Base-by-base conservation (phyloP, 2,797 vertebrate genomes). In the Spheniscus humboldti region DNA sequence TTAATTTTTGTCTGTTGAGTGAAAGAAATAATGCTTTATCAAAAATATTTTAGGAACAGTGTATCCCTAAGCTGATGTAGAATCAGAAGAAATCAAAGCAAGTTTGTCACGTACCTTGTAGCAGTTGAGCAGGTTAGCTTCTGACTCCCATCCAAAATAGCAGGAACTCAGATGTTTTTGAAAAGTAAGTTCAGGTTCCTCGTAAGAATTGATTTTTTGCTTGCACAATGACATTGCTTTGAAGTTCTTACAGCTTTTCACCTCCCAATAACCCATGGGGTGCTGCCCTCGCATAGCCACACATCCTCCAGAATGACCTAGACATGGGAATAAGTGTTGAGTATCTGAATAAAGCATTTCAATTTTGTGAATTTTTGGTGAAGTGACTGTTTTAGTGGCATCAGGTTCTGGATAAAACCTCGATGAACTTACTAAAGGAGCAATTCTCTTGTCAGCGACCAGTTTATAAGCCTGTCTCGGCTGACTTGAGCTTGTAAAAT, bases 201-300 rank as follows among this genome's bases (percentile, higher is more conserved):
- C 92, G 20, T 91, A 95, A 72, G 96, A 97, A 94, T 93, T 98
- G 25, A 99, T 92, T 79, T 98, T 98, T 97, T 99, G 98, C 95
- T 99, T 99, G 80, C 99, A 99, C 85, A 99, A 75, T 22, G 99
- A 99, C 97, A 99, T 98, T 41, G 99, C 99, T 96, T 98, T 98
- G 93, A 98, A 98, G 53, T 96, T 95, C 31, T 90, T 97, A 92
- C 99, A 99, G 97, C 98, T 98, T 97, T 99, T 99, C 74, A 99
- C 99, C 96, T 99, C 99, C 99, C 99, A 99, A 16, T 93, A 98
- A 62, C 99, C 99, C 94, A 98, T 13, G 53, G 98, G 98, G 35
- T 96, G 92, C 60, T 98, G 98, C 35, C 98, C 98, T 79, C 97
- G 97, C 96, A 99, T 97, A 37, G 97, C 98, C 91, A 99, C 99